These are phyloP conservation scores for Spilarctia lutea DNA, from an alignment of 2,888 invertebrate genomes.

Conservation along the genomic window DNA sequence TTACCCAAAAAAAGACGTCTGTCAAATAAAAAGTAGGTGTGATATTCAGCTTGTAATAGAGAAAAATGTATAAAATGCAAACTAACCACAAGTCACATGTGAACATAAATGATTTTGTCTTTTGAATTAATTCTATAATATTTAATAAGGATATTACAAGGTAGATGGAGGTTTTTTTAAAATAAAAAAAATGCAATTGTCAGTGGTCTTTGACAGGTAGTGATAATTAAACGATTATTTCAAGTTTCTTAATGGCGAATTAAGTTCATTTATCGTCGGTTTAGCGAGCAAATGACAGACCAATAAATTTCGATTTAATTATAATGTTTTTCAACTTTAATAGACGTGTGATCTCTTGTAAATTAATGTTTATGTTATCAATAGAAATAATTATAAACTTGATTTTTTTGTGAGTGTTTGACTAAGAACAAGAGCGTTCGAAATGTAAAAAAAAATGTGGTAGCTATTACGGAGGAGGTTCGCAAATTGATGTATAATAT, in stretches of 20 bases:
- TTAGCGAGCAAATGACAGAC: conserved; percentile 31
- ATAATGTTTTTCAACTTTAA: conserved; percentile 44
- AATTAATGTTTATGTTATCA: conserved; percentile 41
- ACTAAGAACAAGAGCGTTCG: conserved; percentile 13
- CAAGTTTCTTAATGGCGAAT: conserved; percentile 22
- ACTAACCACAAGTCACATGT: background rate
- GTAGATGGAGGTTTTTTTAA: background rate
- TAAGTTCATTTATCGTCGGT: conserved; percentile 26
- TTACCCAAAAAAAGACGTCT: background rate
- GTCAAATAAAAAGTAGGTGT: background rate
- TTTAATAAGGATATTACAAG: background rate
- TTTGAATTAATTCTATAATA: background rate
- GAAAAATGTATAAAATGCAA: background rate
- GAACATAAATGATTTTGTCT: background rate
- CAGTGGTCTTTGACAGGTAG: conserved; percentile 3
- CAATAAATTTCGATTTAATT: conserved; percentile 50
- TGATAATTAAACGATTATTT: background rate
- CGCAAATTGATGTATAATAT: background rate
- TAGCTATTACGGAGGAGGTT: background rate
- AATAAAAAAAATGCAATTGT: background rate
- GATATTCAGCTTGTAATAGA: background rate
- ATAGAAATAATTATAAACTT: conserved; percentile 46
- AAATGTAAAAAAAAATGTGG: background rate
- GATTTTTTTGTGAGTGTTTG: conserved; percentile 21
- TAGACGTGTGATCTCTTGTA: conserved; percentile 42